Evolutionary conservation across 1,140 invertebrate genomes (phyloP).

Genomic region (Diorhabda sublineata): DNA sequence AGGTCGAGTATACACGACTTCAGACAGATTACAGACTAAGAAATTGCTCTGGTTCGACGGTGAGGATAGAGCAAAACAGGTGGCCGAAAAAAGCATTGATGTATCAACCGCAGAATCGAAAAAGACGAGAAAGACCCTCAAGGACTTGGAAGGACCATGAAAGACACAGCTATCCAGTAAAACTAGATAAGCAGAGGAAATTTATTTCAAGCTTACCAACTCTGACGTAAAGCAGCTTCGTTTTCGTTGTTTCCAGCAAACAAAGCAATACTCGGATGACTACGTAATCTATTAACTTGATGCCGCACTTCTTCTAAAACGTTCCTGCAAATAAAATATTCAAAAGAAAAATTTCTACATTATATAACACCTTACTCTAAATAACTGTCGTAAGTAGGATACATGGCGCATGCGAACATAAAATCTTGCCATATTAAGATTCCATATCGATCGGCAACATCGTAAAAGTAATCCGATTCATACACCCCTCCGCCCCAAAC

Average conservation of each 20-base stretch:
- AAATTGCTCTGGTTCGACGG: too few species aligned
- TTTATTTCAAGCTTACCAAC: constrained; percentile 58
- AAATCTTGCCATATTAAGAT: constrained; percentile 92
- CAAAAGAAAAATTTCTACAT: not conserved
- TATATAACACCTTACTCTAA: not conserved
- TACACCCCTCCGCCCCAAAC: constrained; percentile 98
- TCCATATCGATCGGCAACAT: constrained; percentile 74
- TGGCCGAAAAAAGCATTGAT: too few species aligned
- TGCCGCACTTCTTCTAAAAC: constrained; percentile 77
- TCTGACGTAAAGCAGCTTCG: constrained; percentile 78
- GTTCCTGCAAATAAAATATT: constrained; percentile 24
- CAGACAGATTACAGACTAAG: too few species aligned
- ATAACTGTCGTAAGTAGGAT: constrained; percentile 62
- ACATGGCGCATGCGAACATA: constrained; percentile 97
- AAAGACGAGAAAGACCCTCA: too few species aligned
- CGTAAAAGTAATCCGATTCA: constrained; percentile 89
- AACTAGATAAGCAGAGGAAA: too few species aligned
- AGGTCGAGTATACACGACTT: too few species aligned
- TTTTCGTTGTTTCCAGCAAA: constrained; percentile 99
- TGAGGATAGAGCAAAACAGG: too few species aligned
- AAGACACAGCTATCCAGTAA: too few species aligned
- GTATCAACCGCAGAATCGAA: too few species aligned
- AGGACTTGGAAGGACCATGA: too few species aligned
- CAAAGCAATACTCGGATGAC: constrained; percentile 84
- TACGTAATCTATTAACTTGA: constrained; percentile 78